These are phyloP conservation scores for Siniperca undulata DNA, from an alignment of 2,797 vertebrate genomes.

Conservation along the genomic window DNA sequence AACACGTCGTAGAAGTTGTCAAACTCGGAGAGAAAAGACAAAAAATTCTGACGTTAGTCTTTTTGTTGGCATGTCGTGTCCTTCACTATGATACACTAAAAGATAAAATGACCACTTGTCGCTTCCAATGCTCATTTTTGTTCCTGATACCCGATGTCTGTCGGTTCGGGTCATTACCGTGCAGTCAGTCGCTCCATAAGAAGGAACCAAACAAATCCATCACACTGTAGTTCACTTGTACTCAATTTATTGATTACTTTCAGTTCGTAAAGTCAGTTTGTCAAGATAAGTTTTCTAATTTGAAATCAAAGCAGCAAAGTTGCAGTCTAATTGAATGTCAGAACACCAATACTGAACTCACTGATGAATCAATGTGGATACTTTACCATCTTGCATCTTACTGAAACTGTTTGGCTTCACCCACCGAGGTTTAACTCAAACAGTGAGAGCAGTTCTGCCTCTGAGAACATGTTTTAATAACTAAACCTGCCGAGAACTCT, in stretches of 20 bases:
- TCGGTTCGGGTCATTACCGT: no score
- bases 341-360: background rate
- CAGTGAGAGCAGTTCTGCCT: constrained; percentile 8
- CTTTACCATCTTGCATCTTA: background rate
- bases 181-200: no score
- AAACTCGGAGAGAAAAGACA: no score
- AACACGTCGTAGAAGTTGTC: no score
- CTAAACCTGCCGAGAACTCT: background rate
- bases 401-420: background rate
- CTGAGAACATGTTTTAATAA: background rate
- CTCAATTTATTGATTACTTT: background rate
- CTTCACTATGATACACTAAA: no score
- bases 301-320: background rate
- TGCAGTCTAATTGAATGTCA: no score
- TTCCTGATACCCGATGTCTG: no score
- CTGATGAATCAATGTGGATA: background rate
- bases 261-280: background rate
- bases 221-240: background rate
- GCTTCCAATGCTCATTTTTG: no score
- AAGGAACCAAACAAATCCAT: no score
- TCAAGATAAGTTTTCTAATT: background rate
- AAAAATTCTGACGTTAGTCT: no score
- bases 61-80: no score
- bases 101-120: no score
- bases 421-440: background rate